A percentile compares a stretch with the other conserved stretches of the same genome.
phyloP scores from a whole-genome alignment of 2,113 vertebrate species.

The Meleagris gallopavo region DNA sequence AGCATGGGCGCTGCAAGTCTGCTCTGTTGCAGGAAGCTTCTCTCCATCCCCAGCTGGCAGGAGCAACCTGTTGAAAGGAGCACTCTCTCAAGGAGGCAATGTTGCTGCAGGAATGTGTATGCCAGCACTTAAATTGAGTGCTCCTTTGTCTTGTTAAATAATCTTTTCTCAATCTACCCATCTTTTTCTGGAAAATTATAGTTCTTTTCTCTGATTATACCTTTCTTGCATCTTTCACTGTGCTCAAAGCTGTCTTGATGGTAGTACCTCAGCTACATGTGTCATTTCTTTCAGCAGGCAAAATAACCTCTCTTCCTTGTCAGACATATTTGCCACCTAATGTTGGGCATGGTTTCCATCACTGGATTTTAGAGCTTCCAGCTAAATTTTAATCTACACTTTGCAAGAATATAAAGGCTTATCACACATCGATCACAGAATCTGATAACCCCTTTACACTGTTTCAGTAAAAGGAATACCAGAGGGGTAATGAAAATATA shows the following conservation, averaged over 20 bases:
- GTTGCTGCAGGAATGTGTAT: fast-evolving
- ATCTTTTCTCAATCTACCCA: not conserved
- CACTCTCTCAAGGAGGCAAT: not conserved
- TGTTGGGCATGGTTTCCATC: not conserved
- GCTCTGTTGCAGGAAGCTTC: not conserved
- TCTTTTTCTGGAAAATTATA: conserved; percentile 59
- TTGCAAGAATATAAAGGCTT: conserved; percentile 3
- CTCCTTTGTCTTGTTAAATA: conserved; percentile 44
- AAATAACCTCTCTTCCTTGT: conserved; percentile 19
- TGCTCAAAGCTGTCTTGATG: conserved; percentile 30
- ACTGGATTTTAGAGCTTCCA: not conserved
- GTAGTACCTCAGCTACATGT: not conserved
- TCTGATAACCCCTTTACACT: not conserved
- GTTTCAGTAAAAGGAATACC: not conserved
- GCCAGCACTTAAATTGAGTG: not conserved
- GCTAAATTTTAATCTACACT: not conserved
- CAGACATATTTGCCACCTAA: not conserved
- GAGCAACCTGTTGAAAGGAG: not conserved
- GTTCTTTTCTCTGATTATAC: conserved; percentile 61
- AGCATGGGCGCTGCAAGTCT: fast-evolving
- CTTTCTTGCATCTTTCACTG: conserved; percentile 45
- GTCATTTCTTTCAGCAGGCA: conserved; percentile 25
- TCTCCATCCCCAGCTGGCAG: not conserved
- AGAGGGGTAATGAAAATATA: not conserved
- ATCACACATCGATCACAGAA: not conserved